Evolutionary conservation across 2,888 invertebrate species (phyloP).

Genomic region (Drosophila austrosaltans): DNA sequence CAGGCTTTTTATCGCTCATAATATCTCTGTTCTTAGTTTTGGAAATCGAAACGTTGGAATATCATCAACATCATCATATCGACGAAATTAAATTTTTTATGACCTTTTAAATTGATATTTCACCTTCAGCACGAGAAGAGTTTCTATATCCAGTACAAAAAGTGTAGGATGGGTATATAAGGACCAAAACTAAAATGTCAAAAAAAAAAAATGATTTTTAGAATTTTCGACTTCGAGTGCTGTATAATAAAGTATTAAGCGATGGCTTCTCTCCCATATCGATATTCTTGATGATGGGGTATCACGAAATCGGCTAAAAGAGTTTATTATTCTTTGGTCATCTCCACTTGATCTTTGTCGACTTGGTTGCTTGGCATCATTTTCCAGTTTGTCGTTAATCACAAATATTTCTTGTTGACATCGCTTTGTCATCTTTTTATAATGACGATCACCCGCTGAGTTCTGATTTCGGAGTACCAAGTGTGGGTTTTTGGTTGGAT

Average conservation of each 20-base stretch:
- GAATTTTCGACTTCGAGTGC: not conserved
- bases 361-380: slow-evolving; percentile 50
- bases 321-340: slow-evolving; percentile 31
- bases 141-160: not conserved
- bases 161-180: not conserved
- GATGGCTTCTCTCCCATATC: too few species aligned
- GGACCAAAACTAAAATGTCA: not conserved
- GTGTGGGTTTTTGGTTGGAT: slow-evolving; percentile 26
- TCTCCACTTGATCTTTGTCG: slow-evolving; percentile 25
- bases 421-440: slow-evolving; percentile 71
- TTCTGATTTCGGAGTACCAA: slow-evolving; percentile 29
- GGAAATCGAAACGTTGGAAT: slow-evolving; percentile 68
- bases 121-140: slow-evolving; percentile 59
- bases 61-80: slow-evolving; percentile 55
- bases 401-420: slow-evolving; percentile 75
- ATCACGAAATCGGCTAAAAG: not conserved
- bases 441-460: slow-evolving; percentile 69
- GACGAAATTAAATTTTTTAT: slow-evolving; percentile 72
- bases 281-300: slow-evolving; percentile 14
- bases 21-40: slow-evolving; percentile 68
- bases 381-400: slow-evolving; percentile 67
- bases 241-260: too few species aligned
- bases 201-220: slow-evolving; percentile 31
- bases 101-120: slow-evolving; percentile 72
- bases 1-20: slow-evolving; percentile 75